A percentile compares a stretch with the other conserved stretches of the same genome.
Evolutionary conservation across 2,888 invertebrate genomes (phyloP).

Genomic region (Acleris laterana): DNA sequence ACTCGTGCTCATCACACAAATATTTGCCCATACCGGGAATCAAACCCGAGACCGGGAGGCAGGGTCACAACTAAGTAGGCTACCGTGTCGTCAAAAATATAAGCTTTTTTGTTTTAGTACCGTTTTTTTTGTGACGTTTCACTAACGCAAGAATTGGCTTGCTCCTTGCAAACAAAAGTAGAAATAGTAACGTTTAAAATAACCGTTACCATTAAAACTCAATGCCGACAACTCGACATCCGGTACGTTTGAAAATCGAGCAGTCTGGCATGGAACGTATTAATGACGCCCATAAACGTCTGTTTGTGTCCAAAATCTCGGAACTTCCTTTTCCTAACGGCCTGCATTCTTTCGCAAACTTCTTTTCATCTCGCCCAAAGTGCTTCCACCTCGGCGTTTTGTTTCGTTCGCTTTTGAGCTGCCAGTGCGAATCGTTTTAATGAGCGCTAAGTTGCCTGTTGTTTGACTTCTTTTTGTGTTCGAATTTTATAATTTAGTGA

Average conservation of each 20-base stretch:
- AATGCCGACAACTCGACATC: no score
- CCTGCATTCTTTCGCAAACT: slow-evolving; percentile 29
- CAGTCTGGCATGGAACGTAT: slow-evolving; percentile 42
- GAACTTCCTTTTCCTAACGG: slow-evolving; percentile 39
- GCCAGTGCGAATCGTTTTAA: slow-evolving; percentile 24
- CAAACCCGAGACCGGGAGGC: no score
- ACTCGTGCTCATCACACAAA: no score
- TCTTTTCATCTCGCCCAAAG: slow-evolving; percentile 38
- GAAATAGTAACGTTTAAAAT: no score
- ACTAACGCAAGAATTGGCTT: no score
- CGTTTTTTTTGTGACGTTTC: no score
- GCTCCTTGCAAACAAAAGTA: no score
- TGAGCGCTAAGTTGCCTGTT: slow-evolving; percentile 21
- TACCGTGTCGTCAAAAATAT: no score
- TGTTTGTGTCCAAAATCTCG: slow-evolving; percentile 61
- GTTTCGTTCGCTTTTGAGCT: slow-evolving; percentile 33
- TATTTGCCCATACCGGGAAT: no score
- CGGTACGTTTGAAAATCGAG: neutral
- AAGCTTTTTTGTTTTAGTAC: no score
- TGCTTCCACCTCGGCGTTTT: slow-evolving; percentile 27
- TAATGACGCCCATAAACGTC: slow-evolving; percentile 61
- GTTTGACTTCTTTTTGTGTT: slow-evolving; percentile 2
- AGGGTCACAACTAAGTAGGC: no score
- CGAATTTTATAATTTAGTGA: neutral
- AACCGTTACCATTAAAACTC: no score